A percentile compares a stretch with the other conserved stretches of the same genome.
Evolutionary conservation across 2,888 invertebrate genomes (phyloP).

Genomic region (Daptonema setosum): DNA sequence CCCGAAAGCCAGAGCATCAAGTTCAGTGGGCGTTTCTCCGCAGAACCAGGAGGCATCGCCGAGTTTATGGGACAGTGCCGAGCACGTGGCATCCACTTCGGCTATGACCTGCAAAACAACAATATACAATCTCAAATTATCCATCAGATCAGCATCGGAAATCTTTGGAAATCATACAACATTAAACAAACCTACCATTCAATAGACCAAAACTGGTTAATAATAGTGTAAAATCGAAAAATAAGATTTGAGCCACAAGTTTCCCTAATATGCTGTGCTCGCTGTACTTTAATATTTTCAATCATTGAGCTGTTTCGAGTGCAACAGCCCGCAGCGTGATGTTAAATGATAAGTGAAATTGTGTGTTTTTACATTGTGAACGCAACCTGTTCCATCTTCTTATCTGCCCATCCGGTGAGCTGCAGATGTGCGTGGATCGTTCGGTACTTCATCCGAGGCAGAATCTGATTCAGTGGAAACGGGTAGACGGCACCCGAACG

Average conservation of each 20-base stretch:
- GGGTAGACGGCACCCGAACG: conserved; percentile 73
- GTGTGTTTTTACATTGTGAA: too few relatives aligned
- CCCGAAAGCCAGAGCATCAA: conserved; percentile 86
- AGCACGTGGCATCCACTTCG: conserved; percentile 61
- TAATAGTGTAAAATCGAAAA: too few relatives aligned
- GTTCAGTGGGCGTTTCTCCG: conserved; percentile 50
- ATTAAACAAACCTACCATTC: too few relatives aligned
- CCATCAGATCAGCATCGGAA: too few relatives aligned
- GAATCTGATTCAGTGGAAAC: conserved; percentile 64
- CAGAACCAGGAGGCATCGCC: conserved; percentile 53
- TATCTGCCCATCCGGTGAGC: conserved; percentile 58
- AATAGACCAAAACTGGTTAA: too few relatives aligned
- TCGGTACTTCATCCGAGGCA: conserved; percentile 52
- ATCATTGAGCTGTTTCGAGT: too few relatives aligned
- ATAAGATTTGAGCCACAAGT: too few relatives aligned
- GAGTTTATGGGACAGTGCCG: conserved; percentile 59
- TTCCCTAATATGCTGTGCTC: too few relatives aligned
- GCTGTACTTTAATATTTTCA: too few relatives aligned
- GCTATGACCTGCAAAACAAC: conserved; percentile 31
- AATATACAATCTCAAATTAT: neutral
- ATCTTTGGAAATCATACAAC: too few relatives aligned
- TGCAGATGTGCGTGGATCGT: conserved; percentile 45
- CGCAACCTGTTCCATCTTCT: conserved; percentile 50
- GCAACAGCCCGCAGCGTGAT: too few relatives aligned
- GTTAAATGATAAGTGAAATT: too few relatives aligned